Percentiles rank a stretch among this genome's conserved stretches.
These are phyloP conservation scores for Atta texana DNA, from an alignment of 1,140 invertebrate species.

Conservation along the genomic window DNA sequence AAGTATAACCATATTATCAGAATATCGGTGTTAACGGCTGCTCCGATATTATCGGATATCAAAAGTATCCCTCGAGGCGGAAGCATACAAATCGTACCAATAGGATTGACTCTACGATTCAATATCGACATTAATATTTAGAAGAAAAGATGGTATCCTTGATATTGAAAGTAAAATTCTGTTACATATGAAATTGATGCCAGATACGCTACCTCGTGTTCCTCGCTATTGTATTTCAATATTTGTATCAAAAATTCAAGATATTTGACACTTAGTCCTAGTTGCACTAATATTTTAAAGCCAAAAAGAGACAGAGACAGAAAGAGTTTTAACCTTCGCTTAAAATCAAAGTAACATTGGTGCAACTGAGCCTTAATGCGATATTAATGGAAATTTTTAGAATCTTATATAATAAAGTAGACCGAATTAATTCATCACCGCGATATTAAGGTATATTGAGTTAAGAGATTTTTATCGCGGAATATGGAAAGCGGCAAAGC, in stretches of 20 bases:
- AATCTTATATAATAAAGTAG: neutral
- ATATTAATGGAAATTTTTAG: neutral
- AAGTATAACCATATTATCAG: neutral
- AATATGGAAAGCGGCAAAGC: too few species aligned
- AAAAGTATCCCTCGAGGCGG: slow-evolving; percentile 22
- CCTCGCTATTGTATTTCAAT: neutral
- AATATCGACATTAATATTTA: slow-evolving; percentile 42
- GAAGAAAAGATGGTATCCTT: neutral
- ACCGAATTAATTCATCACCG: slow-evolving; percentile 10
- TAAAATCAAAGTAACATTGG: too few species aligned
- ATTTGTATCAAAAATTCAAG: neutral
- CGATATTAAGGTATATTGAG: neutral
- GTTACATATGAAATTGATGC: neutral
- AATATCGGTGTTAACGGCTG: slow-evolving; percentile 16
- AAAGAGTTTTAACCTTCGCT: too few species aligned
- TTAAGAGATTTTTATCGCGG: neutral
- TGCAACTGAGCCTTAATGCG: neutral
- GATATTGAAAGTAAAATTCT: slow-evolving; percentile 42
- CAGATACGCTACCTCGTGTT: neutral
- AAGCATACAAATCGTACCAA: neutral
- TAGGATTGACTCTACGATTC: slow-evolving; percentile 20
- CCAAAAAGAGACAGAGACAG: too few species aligned
- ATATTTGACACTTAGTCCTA: too few species aligned
- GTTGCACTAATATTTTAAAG: too few species aligned
- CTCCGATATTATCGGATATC: slow-evolving; percentile 18